Base-by-base conservation (phyloP, 2,888 invertebrate genomes). In the Drosophila meridiana region DNA sequence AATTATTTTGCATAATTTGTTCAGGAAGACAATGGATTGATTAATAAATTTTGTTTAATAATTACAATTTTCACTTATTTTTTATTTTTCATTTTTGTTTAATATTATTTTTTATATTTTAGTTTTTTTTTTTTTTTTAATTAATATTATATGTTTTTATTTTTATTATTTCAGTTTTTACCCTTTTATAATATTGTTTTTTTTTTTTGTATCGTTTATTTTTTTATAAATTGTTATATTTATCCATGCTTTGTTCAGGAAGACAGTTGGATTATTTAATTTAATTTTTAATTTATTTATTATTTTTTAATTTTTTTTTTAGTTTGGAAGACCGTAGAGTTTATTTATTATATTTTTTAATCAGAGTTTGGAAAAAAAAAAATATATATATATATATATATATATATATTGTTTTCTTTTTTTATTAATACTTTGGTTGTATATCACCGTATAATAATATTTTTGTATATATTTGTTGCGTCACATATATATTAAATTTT, bases 261-360 rank as follows among this genome's bases (percentile, higher is more conserved):
- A 71, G 63, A 62, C 50, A 7, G 38, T 40, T 50, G 50, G 30
- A 40, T 20, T 42, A 9, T 32, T 50, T 50, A 2, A 9, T 55
- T 2, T 14, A 8, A n/a, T 9, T 7, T 14, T 20, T 36, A 14
- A 14, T 8, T 30, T 5, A 13, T 53, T 48, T 14, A 5, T 28
- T 28, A 1, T 47, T 13, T 11, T 20, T 26, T 4, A n/a, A 43
- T 45, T 13, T 42, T 4, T 20, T 47, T 13, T 13, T 47, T 20
- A 20, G 20, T 28, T 47, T 47, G 47, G 30, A 47, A 47, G 47
- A 47, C 47, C 14, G 28, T 3, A 28, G 47, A 28, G 13, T 28
- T 28, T 3, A 7, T 13, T 28, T 28, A 4, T 4, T 26, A 45
- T 26, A 45, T 26, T 26, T 26, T 9, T 1, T 26, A n/a, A 9